Evolutionary conservation across 2,113 vertebrate genomes (phyloP).

Genomic region (Daboia siamensis): DNA sequence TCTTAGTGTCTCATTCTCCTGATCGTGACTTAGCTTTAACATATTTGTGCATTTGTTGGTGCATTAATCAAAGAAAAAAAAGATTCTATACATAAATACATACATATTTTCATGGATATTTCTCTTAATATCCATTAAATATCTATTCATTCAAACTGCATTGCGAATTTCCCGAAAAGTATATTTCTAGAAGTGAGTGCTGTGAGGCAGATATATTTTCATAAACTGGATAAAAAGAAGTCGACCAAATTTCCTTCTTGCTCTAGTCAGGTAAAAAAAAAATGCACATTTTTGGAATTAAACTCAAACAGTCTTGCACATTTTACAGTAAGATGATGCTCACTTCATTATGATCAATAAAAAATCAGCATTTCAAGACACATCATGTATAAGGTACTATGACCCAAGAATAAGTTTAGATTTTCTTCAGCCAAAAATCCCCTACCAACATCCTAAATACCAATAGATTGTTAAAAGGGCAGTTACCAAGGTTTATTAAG

Average conservation of each 20-base stretch:
- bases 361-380: background rate
- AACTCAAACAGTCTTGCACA: background rate
- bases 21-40: background rate
- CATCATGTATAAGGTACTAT: background rate
- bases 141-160: background rate
- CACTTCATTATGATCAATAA: background rate
- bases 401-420: slow-evolving; percentile 42
- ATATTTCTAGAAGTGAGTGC: background rate
- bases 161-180: background rate
- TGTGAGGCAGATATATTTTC: background rate
- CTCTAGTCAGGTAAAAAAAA: background rate
- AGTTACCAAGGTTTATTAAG: slow-evolving; percentile 79
- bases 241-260: background rate
- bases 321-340: background rate
- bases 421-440: slow-evolving; percentile 58
- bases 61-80: background rate
- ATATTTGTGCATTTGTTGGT: background rate
- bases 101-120: background rate
- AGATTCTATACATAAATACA: background rate
- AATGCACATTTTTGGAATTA: background rate
- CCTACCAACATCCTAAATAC: slow-evolving; percentile 67
- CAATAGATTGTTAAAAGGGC: slow-evolving; percentile 78
- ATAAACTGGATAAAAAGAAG: background rate
- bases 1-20: background rate
- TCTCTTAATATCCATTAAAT: background rate